A percentile compares a stretch with the other conserved stretches of the same genome.
Evolutionary conservation across 2,113 vertebrate genomes (phyloP).

Genomic region (Epinephelus moara): DNA sequence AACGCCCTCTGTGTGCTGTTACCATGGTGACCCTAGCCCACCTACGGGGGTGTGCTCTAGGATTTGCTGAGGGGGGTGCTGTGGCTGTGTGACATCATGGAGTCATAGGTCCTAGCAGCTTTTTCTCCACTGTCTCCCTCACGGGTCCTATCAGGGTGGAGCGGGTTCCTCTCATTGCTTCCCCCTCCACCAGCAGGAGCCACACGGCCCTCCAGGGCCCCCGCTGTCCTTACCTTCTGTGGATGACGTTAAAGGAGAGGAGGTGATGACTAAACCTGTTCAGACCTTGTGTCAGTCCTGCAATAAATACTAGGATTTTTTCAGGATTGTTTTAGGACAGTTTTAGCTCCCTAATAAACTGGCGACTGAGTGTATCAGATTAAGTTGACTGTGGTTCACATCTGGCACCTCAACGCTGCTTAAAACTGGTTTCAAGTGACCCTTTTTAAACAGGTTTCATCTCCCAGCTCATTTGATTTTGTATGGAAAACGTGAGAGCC

Average conservation of each 20-base stretch:
- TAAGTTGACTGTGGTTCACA: neutral
- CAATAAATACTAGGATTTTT: too few species aligned
- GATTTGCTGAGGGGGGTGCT: conserved; percentile 56
- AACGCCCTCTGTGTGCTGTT: conserved; percentile 55
- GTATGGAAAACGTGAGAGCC: neutral
- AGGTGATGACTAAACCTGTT: conserved; percentile 65
- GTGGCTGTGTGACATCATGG: conserved; percentile 63
- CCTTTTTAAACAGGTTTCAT: neutral
- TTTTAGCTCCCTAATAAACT: neutral
- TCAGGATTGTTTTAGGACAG: neutral
- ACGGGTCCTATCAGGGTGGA: conserved; percentile 59
- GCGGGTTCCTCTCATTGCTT: conserved; percentile 58
- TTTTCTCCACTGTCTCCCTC: conserved; percentile 59
- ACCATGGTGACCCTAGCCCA: conserved; percentile 69
- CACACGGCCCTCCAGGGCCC: conserved; percentile 80
- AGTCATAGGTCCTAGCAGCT: conserved; percentile 65
- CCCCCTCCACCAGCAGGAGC: conserved; percentile 77
- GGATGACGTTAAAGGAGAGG: conserved; percentile 78
- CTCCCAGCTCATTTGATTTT: neutral
- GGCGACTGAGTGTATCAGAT: neutral
- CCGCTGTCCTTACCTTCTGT: conserved; percentile 88
- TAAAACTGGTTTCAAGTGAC: neutral
- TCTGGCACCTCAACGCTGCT: neutral
- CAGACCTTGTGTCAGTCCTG: too few species aligned
- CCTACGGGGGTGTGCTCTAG: conserved; percentile 32